Evolutionary conservation across 1,140 invertebrate species (phyloP).

Genomic region (Ericerus pela): DNA sequence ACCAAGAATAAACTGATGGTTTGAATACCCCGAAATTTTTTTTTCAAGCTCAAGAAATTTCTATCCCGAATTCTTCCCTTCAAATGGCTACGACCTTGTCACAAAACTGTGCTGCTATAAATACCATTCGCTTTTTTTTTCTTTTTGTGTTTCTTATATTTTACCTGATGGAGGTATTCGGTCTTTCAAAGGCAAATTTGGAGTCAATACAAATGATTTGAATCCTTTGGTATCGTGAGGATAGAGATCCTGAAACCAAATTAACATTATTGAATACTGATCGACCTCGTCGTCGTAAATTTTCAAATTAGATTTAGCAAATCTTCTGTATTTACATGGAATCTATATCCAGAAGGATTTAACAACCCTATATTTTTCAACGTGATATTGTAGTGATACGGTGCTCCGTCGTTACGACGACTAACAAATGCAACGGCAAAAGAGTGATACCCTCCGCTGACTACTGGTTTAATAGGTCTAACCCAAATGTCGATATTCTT

Average conservation of each 20-base stretch:
- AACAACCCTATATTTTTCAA: constrained; percentile 55
- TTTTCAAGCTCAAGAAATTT: too few species aligned
- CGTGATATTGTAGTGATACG: constrained; percentile 37
- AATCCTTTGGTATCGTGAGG: neutral
- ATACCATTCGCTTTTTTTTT: too few species aligned
- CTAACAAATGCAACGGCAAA: constrained; percentile 41
- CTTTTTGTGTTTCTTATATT: too few species aligned
- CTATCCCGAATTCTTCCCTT: too few species aligned
- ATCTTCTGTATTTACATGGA: constrained; percentile 44
- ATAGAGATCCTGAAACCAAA: constrained; percentile 13
- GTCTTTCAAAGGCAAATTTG: neutral
- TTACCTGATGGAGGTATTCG: constrained; percentile 16
- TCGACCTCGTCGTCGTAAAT: neutral
- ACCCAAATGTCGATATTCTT: constrained; percentile 36
- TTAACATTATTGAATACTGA: neutral
- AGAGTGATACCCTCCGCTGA: constrained; percentile 29
- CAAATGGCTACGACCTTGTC: too few species aligned
- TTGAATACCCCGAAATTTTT: too few species aligned
- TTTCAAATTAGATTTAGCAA: neutral
- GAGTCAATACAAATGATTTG: neutral
- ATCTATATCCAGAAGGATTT: constrained; percentile 59
- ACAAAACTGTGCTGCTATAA: too few species aligned
- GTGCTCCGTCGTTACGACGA: constrained; percentile 41
- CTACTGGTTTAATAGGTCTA: constrained; percentile 32
- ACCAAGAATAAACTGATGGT: too few species aligned